phyloP scores from a whole-genome alignment of 2,113 vertebrate genomes.

The Chaetodon auriga region DNA sequence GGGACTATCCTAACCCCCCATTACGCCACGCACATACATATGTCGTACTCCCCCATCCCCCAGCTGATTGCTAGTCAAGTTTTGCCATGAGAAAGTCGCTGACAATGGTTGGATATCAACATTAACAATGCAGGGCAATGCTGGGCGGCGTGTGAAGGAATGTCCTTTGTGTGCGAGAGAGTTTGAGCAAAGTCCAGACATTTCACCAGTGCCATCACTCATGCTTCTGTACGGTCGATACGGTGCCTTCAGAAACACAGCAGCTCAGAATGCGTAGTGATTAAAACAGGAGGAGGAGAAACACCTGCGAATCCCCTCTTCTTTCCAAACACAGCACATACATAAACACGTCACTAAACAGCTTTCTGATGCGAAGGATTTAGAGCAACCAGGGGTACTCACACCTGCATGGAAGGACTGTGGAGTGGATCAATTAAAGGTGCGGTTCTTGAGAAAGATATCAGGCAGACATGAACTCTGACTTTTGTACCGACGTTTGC shows the following conservation, averaged over 20 bases:
- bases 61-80: constrained; percentile 51
- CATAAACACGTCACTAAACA: not conserved
- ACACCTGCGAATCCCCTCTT: not conserved
- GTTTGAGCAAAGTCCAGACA: not conserved
- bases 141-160: constrained; percentile 47
- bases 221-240: not conserved
- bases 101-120: constrained; percentile 64
- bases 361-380: not conserved
- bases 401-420: not conserved
- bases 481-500: no score
- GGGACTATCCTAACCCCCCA: constrained; percentile 15
- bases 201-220: not conserved
- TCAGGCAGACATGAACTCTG: no score
- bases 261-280: not conserved
- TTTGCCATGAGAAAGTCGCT: constrained; percentile 56
- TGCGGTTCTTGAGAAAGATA: no score
- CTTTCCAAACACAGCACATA: constrained; percentile 3
- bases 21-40: not conserved
- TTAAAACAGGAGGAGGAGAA: not conserved
- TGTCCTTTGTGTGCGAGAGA: constrained; percentile 31
- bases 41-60: constrained; percentile 49
- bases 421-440: not conserved
- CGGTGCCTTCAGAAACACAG: not conserved
- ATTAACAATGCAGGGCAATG: constrained; percentile 59
- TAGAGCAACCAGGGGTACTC: not conserved